A percentile compares a stretch with the other conserved stretches of the same genome.
Conservation (phyloP, 2,888 invertebrate genomes). For the Ctena decussata region DNA sequence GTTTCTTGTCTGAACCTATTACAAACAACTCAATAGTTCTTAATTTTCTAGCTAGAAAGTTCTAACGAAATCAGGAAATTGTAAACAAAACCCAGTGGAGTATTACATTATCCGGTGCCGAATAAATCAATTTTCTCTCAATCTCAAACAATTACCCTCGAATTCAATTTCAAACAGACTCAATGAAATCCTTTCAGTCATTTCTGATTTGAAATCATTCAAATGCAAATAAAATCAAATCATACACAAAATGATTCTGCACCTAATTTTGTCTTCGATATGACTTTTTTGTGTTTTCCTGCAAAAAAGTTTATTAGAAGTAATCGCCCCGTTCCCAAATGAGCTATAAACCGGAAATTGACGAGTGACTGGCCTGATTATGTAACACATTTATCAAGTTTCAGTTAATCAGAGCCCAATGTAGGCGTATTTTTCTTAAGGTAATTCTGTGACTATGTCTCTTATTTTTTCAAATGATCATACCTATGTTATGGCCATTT, state of each 20-base stretch:
- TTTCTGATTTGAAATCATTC: background rate
- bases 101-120: background rate
- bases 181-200: background rate
- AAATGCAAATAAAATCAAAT: conserved; percentile 5
- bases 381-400: background rate
- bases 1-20: no score
- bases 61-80: background rate
- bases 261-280: background rate
- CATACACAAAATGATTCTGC: background rate
- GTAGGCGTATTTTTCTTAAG: no score
- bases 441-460: no score
- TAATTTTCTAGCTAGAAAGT: background rate
- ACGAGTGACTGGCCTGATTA: background rate
- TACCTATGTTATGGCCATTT: no score
- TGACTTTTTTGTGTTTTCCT: background rate
- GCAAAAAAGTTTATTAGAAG: conserved; percentile 7
- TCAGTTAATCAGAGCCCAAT: background rate
- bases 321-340: background rate
- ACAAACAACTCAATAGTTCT: background rate
- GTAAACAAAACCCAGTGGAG: no score
- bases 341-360: conserved; percentile 9
- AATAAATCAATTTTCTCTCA: conserved; percentile 2
- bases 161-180: background rate
- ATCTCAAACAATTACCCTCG: background rate
- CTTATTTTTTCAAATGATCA: no score